phyloP scores from a whole-genome alignment of 2,113 vertebrate genomes.

The Cyprinodon brontotheroides region DNA sequence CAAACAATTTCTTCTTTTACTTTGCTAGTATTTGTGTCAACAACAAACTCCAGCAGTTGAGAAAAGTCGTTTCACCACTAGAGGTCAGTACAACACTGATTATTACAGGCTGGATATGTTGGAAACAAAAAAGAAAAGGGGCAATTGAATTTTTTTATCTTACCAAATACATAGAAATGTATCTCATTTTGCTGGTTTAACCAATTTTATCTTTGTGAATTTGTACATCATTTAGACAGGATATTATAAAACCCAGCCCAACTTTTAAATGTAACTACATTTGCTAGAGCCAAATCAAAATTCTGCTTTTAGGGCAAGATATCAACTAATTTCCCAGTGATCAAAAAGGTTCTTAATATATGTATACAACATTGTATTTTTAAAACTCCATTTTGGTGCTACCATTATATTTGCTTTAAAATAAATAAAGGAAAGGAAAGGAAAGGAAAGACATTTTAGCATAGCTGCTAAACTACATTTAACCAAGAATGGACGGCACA shows the following conservation, averaged over 20 bases:
- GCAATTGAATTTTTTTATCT: background rate
- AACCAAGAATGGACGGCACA: conserved; percentile 16
- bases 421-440: background rate
- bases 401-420: background rate
- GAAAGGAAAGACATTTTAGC: background rate
- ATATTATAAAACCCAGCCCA: background rate
- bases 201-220: background rate
- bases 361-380: background rate
- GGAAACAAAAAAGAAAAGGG: background rate
- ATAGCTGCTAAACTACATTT: conserved; percentile 8
- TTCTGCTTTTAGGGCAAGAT: background rate
- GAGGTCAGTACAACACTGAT: conserved; percentile 51
- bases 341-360: background rate
- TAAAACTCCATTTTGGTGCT: background rate
- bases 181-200: background rate
- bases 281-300: background rate
- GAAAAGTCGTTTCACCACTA: conserved; percentile 45
- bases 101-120: background rate
- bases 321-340: background rate
- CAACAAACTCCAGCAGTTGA: background rate
- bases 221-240: background rate
- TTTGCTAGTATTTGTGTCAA: background rate
- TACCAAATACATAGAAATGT: background rate
- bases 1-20: background rate
- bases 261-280: background rate